These are phyloP conservation scores for Drusus annulatus DNA, from an alignment of 1,140 invertebrate species.

Conservation along the genomic window DNA sequence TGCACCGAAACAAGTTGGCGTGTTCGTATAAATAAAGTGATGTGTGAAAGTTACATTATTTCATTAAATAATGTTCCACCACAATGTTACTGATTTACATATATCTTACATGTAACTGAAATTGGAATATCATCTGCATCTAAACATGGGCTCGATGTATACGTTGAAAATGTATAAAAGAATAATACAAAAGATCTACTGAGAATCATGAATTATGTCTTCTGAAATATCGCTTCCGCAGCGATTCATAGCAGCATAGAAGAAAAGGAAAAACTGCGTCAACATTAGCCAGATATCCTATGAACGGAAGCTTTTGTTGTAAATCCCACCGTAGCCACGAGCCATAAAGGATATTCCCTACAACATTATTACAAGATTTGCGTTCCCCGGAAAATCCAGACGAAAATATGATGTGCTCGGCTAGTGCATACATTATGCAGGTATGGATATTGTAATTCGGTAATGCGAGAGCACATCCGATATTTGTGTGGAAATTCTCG, in stretches of 20 bases:
- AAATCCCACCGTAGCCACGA: neutral
- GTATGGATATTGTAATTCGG: conserved; percentile 27
- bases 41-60: too few relatives aligned
- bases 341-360: conserved; percentile 26
- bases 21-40: too few relatives aligned
- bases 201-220: neutral
- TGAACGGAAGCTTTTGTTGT: conserved; percentile 9
- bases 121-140: too few relatives aligned
- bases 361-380: conserved; percentile 23
- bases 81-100: too few relatives aligned
- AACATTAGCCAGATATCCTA: neutral
- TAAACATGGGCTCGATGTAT: too few relatives aligned
- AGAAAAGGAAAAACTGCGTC: neutral
- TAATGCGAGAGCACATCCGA: conserved; percentile 32
- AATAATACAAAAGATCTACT: too few relatives aligned
- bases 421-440: conserved; percentile 28
- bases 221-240: neutral
- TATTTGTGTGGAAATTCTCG: conserved; percentile 7
- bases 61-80: too few relatives aligned
- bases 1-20: too few relatives aligned
- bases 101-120: too few relatives aligned
- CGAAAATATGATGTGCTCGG: conserved; percentile 8
- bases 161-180: too few relatives aligned
- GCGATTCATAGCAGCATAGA: neutral
- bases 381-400: neutral